Evolutionary conservation across 2,113 vertebrate genomes (phyloP).

Genomic region (Strigops habroptila): DNA sequence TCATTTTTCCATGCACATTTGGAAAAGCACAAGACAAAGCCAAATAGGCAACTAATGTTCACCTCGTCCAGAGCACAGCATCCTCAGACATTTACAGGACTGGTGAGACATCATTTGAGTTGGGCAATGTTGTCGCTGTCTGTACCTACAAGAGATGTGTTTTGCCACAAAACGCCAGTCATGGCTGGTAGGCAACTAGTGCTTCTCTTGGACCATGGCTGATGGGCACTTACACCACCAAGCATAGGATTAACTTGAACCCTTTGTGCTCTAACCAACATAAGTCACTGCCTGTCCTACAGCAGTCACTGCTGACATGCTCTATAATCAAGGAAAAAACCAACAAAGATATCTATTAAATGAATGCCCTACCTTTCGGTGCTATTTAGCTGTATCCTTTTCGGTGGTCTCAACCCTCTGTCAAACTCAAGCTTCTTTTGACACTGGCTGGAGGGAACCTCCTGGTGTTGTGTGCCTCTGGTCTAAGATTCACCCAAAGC

Average conservation of each 20-base stretch:
- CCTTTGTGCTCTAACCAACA: not conserved
- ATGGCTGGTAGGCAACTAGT: not conserved
- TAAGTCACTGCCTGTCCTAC: fast-evolving
- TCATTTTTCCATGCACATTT: not conserved
- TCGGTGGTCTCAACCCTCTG: not conserved
- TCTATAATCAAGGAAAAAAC: not conserved
- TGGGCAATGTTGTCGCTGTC: not conserved
- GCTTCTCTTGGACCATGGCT: not conserved
- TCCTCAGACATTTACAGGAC: not conserved
- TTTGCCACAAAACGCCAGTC: not conserved
- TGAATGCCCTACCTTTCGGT: not conserved
- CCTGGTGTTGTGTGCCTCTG: not conserved
- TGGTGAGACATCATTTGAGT: not conserved
- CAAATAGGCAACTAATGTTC: not conserved
- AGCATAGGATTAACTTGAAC: not conserved
- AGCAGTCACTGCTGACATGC: not conserved
- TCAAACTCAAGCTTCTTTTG: not conserved
- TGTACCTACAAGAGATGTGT: not conserved
- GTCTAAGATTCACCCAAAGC: not conserved
- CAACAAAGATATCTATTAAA: not conserved
- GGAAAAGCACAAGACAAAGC: not conserved
- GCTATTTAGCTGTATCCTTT: not conserved
- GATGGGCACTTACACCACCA: not conserved
- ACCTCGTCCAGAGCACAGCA: not conserved
- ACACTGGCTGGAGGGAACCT: not conserved